These are phyloP conservation scores for Polymixis flavicincta DNA, from an alignment of 2,888 invertebrate species.

Conservation along the genomic window DNA sequence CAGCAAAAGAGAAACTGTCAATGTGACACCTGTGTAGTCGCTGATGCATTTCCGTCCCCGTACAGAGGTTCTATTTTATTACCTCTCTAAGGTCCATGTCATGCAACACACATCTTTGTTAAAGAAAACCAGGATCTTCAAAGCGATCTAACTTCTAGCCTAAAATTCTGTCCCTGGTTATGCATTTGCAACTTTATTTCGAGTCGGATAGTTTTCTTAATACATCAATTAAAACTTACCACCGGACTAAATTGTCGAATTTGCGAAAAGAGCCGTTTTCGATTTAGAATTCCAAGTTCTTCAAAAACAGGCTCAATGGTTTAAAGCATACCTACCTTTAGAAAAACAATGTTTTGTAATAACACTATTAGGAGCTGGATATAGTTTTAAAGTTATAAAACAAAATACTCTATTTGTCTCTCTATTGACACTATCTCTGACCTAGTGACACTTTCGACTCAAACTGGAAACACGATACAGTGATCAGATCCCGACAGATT, in stretches of 20 bases:
- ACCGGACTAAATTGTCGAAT: too few species aligned
- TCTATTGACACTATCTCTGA: background rate
- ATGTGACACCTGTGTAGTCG: background rate
- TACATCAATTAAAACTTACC: too few species aligned
- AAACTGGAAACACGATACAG: slow-evolving; percentile 20
- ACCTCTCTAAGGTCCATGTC: background rate
- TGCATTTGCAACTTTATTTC: too few species aligned
- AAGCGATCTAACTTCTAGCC: too few species aligned
- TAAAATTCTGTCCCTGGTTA: too few species aligned
- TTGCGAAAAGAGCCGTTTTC: too few species aligned
- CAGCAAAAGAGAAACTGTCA: background rate
- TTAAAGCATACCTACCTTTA: too few species aligned
- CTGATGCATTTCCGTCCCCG: background rate
- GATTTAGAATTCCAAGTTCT: too few species aligned
- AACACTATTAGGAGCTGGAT: background rate
- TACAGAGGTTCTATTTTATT: background rate
- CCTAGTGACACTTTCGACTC: slow-evolving; percentile 5
- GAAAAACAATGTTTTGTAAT: background rate
- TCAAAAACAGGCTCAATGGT: too few species aligned
- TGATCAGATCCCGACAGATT: slow-evolving; percentile 7
- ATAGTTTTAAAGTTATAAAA: slow-evolving; percentile 1
- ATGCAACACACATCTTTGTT: background rate
- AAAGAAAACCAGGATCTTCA: too few species aligned
- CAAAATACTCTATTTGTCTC: background rate
- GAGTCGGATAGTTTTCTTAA: too few species aligned